Percentiles rank a stretch among this genome's conserved stretches.
phyloP scores from a whole-genome alignment of 2,113 vertebrate species.

The Callocephalon fimbriatum region DNA sequence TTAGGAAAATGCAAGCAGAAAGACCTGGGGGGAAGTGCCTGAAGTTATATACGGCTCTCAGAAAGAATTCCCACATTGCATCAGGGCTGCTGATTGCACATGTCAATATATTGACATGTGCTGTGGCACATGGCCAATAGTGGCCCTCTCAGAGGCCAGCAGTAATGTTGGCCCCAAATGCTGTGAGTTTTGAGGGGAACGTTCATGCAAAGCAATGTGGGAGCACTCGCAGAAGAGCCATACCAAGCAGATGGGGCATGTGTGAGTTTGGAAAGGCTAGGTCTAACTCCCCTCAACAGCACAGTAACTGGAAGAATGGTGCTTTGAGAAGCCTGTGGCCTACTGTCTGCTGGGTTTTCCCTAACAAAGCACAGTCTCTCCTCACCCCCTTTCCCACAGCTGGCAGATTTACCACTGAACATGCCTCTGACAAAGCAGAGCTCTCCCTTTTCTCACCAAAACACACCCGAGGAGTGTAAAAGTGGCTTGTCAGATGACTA shows the following conservation, averaged over 20 bases:
- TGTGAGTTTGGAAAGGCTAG: neutral
- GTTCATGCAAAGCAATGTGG: accelerated
- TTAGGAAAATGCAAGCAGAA: neutral
- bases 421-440: neutral
- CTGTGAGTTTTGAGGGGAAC: neutral
- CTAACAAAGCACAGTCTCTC: neutral
- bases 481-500: neutral
- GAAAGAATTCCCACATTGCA: neutral
- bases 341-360: neutral
- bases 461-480: neutral
- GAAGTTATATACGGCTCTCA: neutral
- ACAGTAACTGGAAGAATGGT: neutral
- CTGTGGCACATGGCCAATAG: neutral
- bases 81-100: neutral
- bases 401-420: neutral
- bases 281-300: accelerated
- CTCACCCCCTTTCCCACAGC: neutral
- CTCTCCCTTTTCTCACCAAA: neutral
- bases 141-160: neutral
- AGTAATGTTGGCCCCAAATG: neutral
- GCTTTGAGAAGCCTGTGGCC: accelerated
- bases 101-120: too few relatives aligned
- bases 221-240: accelerated
- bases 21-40: neutral
- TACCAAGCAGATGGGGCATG: accelerated